Evolutionary conservation across 92 coral and sea anemone genomes (phyloP).

Genomic region (Palythoa caribaeorum): DNA sequence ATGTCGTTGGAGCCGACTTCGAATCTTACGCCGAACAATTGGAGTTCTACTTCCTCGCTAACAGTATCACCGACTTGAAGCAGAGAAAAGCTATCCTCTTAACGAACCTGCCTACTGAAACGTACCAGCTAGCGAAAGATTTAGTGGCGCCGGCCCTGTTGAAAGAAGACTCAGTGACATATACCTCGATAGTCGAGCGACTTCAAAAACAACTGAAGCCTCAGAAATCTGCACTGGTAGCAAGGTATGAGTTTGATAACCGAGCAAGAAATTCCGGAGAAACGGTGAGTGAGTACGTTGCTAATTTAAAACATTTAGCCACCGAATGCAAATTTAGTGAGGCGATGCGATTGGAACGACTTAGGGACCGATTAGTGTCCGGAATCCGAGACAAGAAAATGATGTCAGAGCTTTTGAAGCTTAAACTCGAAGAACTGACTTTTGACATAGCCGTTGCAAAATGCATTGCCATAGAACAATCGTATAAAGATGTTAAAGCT

Average conservation of each 20-base stretch:
- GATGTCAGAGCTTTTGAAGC: constrained; percentile 10
- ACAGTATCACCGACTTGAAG: constrained; percentile 45
- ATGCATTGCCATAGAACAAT: background rate
- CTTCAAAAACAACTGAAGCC: constrained; percentile 57
- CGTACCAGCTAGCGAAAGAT: background rate
- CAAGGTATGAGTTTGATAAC: constrained; percentile 71
- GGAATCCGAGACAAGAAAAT: constrained; percentile 58
- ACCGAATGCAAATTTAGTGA: constrained; percentile 68
- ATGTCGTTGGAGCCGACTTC: background rate
- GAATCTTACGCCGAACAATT: constrained; percentile 60
- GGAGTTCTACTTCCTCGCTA: constrained; percentile 67
- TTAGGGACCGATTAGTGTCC: constrained; percentile 64
- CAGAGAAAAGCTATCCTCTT: constrained; percentile 59
- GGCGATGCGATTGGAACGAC: constrained; percentile 70
- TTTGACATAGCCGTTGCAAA: background rate
- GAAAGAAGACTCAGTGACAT: background rate
- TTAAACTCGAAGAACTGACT: background rate
- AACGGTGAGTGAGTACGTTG: constrained; percentile 73
- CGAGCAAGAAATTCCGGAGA: constrained; percentile 64
- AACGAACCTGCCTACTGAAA: constrained; percentile 68
- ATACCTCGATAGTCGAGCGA: background rate
- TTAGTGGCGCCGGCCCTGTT: constrained; percentile 36
- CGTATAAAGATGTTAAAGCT: background rate
- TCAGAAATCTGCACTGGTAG: constrained; percentile 59
- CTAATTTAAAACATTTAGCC: constrained; percentile 60